phyloP scores from a whole-genome alignment of 2,113 vertebrate species.

The Potamarius usumacintae region DNA sequence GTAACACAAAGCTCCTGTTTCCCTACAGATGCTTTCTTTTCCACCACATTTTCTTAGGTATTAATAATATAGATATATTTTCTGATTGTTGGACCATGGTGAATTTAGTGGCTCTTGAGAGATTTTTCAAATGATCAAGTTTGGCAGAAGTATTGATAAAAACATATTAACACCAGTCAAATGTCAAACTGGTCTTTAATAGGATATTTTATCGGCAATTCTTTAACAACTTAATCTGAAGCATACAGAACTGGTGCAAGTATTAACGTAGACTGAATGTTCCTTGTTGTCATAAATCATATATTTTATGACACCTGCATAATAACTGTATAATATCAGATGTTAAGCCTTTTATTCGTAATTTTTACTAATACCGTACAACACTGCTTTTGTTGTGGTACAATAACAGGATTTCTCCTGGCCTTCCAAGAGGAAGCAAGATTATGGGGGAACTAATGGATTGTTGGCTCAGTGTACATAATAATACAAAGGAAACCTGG shows the following conservation, averaged over 20 bases:
- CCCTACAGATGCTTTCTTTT: neutral
- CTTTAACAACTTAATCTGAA: neutral
- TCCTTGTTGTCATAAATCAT: neutral
- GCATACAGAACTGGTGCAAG: neutral
- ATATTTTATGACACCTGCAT: neutral
- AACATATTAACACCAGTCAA: neutral
- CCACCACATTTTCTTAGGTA: neutral
- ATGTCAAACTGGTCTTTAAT: neutral
- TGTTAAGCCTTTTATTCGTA: neutral
- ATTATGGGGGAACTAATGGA: slow-evolving; percentile 53
- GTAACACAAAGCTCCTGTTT: neutral
- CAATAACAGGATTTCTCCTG: slow-evolving; percentile 49
- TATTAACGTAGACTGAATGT: neutral
- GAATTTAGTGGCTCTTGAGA: neutral
- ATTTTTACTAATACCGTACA: slow-evolving; percentile 6
- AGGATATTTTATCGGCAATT: neutral
- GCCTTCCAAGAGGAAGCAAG: slow-evolving; percentile 49
- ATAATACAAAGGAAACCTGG: slow-evolving; percentile 69
- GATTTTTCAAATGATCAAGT: no score
- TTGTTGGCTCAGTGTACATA: slow-evolving; percentile 71
- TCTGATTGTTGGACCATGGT: neutral
- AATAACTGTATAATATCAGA: neutral
- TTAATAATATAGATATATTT: neutral
- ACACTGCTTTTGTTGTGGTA: slow-evolving; percentile 8
- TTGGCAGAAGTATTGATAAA: neutral